Percentiles rank a stretch among this genome's conserved stretches.
Evolutionary conservation across 2,113 vertebrate genomes (phyloP).

Genomic region (Falco punctatus): DNA sequence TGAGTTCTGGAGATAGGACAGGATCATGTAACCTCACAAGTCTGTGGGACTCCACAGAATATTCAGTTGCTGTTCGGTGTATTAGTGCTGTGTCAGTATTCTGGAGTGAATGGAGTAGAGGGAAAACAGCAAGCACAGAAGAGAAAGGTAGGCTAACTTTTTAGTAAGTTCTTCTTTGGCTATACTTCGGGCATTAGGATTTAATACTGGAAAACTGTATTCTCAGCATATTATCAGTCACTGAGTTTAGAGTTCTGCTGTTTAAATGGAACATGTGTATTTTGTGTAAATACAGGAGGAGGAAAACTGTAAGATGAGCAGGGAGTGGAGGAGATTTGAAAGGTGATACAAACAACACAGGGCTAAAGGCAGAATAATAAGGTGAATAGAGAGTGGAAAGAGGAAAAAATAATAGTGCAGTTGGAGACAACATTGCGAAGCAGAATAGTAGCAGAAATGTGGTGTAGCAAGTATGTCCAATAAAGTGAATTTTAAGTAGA

Average conservation of each 20-base stretch:
- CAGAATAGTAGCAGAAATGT: background rate
- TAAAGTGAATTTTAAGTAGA: background rate
- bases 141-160: constrained; percentile 59
- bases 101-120: constrained; percentile 79
- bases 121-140: constrained; percentile 44
- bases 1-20: background rate
- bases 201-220: background rate
- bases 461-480: background rate
- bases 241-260: background rate
- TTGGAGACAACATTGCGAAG: background rate
- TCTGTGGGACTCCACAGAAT: constrained; percentile 67
- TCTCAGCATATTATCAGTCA: background rate
- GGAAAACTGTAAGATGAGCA: background rate
- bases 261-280: background rate
- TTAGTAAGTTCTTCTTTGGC: background rate
- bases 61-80: constrained; percentile 64
- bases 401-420: background rate
- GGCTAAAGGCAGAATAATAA: background rate
- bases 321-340: background rate
- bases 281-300: background rate
- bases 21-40: constrained; percentile 57
- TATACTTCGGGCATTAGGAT: background rate
- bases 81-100: background rate
- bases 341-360: background rate
- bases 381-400: background rate